Percentiles rank a stretch among this genome's conserved stretches.
These are phyloP conservation scores for Corapipo altera DNA, from an alignment of 2,113 vertebrate species.

Conservation along the genomic window DNA sequence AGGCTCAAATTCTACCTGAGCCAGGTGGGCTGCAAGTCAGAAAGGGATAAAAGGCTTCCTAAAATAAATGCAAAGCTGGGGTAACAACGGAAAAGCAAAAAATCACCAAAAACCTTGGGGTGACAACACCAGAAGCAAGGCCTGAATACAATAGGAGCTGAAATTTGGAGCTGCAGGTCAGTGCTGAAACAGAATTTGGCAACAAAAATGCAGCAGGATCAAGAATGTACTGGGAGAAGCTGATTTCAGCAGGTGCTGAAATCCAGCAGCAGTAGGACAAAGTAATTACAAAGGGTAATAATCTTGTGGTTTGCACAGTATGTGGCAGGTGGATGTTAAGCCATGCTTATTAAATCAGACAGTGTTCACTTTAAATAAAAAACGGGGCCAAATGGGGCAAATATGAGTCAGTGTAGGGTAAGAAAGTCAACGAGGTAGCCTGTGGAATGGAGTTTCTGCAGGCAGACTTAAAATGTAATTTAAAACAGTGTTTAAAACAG, in stretches of 20 bases:
- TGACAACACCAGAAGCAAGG: not conserved
- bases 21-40: not conserved
- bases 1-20: not conserved
- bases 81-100: not conserved
- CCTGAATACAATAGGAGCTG: not conserved
- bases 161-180: not conserved
- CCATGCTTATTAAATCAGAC: not conserved
- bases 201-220: rapidly evolving
- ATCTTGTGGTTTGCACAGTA: not conserved
- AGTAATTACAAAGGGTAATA: not conserved
- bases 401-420: not conserved
- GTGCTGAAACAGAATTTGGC: not conserved
- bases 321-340: not conserved
- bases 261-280: not conserved
- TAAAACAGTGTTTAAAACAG: not conserved
- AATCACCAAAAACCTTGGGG: rapidly evolving
- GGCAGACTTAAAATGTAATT: not conserved
- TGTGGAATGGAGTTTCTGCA: not conserved
- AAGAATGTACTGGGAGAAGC: rapidly evolving
- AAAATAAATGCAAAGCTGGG: not conserved
- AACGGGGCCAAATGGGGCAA: not conserved
- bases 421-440: not conserved
- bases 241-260: not conserved
- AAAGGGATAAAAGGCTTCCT: not conserved
- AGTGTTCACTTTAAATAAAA: not conserved